Conservation (phyloP, 2,888 invertebrate genomes). For the Metallyticus violacea region DNA sequence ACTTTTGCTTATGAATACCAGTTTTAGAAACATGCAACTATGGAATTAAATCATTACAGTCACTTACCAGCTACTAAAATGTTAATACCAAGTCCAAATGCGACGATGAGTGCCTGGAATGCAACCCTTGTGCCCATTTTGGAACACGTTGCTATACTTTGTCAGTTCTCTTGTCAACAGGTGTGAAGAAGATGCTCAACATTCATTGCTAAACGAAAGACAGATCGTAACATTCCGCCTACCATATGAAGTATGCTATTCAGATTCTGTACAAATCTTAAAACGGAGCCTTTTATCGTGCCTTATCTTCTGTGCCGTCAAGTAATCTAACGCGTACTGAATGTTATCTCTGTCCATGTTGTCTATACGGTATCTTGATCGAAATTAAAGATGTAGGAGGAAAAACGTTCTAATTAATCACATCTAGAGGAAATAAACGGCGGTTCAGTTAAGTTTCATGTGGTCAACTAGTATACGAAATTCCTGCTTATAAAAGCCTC, state of each 20-base stretch:
- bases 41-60: no score
- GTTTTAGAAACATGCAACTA: no score
- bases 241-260: no score
- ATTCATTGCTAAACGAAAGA: neutral
- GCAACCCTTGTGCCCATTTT: neutral
- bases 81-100: neutral
- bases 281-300: neutral
- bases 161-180: neutral
- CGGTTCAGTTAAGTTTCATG: no score
- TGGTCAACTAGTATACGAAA: no score
- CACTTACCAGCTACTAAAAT: neutral
- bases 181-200: neutral
- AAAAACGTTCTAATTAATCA: no score
- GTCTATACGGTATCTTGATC: neutral
- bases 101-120: neutral
- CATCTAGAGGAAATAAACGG: no score
- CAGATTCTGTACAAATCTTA: neutral
- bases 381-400: neutral
- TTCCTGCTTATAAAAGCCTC: no score
- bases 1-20: no score
- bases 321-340: neutral
- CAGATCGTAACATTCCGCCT: neutral
- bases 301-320: neutral
- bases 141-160: no score
- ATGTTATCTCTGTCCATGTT: neutral